A percentile compares a stretch with the other conserved stretches of the same genome.
phyloP scores from a whole-genome alignment of 2,888 invertebrate species.

The Phaedon cochleariae region DNA sequence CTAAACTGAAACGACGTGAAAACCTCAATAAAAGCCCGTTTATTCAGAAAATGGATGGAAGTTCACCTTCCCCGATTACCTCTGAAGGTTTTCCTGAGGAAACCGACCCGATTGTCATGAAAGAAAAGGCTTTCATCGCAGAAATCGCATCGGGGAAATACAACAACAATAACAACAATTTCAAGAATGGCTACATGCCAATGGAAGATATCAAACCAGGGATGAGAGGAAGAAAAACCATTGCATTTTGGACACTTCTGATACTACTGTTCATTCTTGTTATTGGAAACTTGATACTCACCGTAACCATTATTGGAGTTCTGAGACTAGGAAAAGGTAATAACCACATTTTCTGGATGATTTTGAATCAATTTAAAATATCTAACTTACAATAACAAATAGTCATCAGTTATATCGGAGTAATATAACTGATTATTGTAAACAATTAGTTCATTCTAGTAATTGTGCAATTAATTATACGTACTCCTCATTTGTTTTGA shows the following conservation, averaged over 20 bases:
- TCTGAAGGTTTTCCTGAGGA: slow-evolving; percentile 58
- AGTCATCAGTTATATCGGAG: too few relatives aligned
- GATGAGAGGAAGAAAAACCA: slow-evolving; percentile 68
- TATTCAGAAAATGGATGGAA: slow-evolving; percentile 42
- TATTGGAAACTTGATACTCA: slow-evolving; percentile 81
- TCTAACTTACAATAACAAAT: too few relatives aligned
- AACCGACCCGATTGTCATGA: slow-evolving; percentile 53
- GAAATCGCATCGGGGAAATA: slow-evolving; percentile 50
- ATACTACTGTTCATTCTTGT: slow-evolving; percentile 75
- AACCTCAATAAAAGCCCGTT: background rate
- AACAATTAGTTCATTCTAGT: too few relatives aligned
- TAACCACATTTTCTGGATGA: too few relatives aligned
- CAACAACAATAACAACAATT: slow-evolving; percentile 48
- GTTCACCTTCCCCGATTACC: slow-evolving; percentile 54
- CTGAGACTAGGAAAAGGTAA: slow-evolving; percentile 78
- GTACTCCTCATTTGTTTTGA: too few relatives aligned
- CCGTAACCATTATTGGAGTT: slow-evolving; percentile 82
- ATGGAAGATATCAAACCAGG: slow-evolving; percentile 58
- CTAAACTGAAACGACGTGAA: background rate
- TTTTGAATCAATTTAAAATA: too few relatives aligned
- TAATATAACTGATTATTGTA: too few relatives aligned
- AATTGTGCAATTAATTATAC: too few relatives aligned
- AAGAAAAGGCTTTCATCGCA: slow-evolving; percentile 54
- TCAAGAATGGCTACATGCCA: slow-evolving; percentile 57
- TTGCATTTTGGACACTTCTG: slow-evolving; percentile 83